Evolutionary conservation across 2,113 vertebrate species (phyloP).

Genomic region (Hydropotes inermis): DNA sequence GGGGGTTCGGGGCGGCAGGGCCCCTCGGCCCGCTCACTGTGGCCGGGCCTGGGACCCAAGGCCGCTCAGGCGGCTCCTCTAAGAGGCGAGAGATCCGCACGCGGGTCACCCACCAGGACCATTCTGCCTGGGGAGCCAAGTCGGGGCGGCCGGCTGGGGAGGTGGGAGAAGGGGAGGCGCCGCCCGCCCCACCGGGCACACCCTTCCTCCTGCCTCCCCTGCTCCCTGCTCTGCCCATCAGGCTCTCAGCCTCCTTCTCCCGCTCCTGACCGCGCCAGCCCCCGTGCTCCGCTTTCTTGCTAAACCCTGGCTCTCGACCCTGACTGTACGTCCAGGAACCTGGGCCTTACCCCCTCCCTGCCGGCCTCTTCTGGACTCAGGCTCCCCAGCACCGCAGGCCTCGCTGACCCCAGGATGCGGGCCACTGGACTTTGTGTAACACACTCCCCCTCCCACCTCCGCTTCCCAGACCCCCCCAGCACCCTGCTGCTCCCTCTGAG

Average conservation of each 20-base stretch:
- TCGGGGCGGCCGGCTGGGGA: not conserved
- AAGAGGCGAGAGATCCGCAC: slow-evolving; percentile 64
- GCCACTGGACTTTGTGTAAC: not conserved
- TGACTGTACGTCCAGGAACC: not conserved
- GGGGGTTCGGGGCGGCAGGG: not conserved
- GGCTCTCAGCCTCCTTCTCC: too few species aligned
- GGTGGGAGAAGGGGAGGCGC: not conserved
- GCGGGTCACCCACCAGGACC: slow-evolving; percentile 13
- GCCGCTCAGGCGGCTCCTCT: slow-evolving; percentile 28
- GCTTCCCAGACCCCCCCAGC: not conserved
- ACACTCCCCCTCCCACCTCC: not conserved
- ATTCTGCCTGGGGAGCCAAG: not conserved
- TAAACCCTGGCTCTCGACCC: not conserved
- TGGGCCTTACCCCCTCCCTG: not conserved
- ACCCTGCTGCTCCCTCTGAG: not conserved
- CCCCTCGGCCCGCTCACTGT: not conserved
- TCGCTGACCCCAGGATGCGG: not conserved
- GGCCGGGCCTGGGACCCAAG: slow-evolving; percentile 24
- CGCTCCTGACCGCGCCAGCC: fast-evolving
- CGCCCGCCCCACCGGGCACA: not conserved
- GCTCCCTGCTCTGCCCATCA: too few species aligned
- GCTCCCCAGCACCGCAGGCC: not conserved
- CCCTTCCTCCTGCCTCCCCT: not conserved
- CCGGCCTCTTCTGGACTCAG: not conserved
- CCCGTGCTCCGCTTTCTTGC: not conserved